Evolutionary conservation across 2,888 invertebrate species (phyloP).

Genomic region (Rhopalosiphum nymphaeae): DNA sequence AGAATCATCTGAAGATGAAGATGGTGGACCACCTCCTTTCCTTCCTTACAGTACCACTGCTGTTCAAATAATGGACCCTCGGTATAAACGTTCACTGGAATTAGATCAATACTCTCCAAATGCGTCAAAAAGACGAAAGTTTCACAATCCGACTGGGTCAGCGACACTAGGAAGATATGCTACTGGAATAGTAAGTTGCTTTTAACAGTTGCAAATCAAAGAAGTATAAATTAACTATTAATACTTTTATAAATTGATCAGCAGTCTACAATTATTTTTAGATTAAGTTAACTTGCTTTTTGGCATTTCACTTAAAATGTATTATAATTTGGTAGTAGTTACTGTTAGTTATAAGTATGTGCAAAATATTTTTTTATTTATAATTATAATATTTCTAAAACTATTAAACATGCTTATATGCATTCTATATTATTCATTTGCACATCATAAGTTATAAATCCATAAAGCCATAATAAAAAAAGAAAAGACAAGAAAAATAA

Average conservation of each 20-base stretch:
- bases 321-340: neutral
- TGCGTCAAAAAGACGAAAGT: constrained; percentile 50
- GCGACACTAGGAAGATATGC: constrained; percentile 48
- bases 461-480: no score
- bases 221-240: neutral
- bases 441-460: neutral
- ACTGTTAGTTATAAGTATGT: neutral
- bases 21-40: constrained; percentile 45
- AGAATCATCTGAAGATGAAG: constrained; percentile 59
- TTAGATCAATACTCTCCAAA: constrained; percentile 52
- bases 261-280: neutral
- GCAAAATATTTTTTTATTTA: neutral
- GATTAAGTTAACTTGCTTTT: neutral
- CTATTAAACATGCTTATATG: neutral
- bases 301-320: neutral
- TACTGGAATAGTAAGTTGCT: constrained; percentile 6
- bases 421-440: neutral
- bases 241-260: neutral
- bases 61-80: constrained; percentile 59
- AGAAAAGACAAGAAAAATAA: neutral
- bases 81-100: constrained; percentile 58
- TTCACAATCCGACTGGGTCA: constrained; percentile 20
- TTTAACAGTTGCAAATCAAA: neutral
- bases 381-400: neutral
- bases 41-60: constrained; percentile 18